Conservation (phyloP, 1,140 invertebrate genomes). For the Bombus balteatus region DNA sequence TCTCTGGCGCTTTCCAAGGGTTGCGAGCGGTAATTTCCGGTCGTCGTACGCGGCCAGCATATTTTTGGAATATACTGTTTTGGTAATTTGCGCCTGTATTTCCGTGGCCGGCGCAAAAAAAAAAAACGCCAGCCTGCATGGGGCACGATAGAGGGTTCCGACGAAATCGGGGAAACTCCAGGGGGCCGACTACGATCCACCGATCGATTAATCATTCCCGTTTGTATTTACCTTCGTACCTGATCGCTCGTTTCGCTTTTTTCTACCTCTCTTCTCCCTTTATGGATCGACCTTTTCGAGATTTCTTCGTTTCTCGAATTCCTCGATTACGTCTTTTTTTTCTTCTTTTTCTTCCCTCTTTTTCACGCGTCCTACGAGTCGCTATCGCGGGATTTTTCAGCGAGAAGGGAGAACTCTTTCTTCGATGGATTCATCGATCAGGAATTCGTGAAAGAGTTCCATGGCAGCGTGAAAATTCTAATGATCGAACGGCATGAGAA, state of each 20-base stretch:
- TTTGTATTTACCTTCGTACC: constrained; percentile 75
- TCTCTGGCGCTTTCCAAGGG: constrained; percentile 42
- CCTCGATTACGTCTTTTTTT: constrained; percentile 55
- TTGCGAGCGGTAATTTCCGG: constrained; percentile 46
- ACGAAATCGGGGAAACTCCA: constrained; percentile 54
- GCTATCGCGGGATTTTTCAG: constrained; percentile 66
- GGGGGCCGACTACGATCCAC: constrained; percentile 68
- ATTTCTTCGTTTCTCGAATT: constrained; percentile 69
- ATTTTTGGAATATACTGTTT: constrained; percentile 59
- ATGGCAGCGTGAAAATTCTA: constrained; percentile 79
- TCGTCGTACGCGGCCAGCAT: background rate
- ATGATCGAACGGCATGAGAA: constrained; percentile 81
- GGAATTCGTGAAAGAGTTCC: constrained; percentile 77
- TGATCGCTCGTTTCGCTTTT: constrained; percentile 58
- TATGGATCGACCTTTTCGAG: constrained; percentile 58
- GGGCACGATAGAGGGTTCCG: constrained; percentile 59
- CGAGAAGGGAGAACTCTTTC: constrained; percentile 68
- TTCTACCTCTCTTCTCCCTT: background rate
- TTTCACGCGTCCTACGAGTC: constrained; percentile 36
- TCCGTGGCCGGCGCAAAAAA: constrained; percentile 37
- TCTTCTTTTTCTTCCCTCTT: constrained; percentile 15
- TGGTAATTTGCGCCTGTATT: constrained; percentile 63
- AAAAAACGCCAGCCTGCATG: constrained; percentile 58
- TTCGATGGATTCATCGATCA: constrained; percentile 76
- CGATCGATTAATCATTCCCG: constrained; percentile 80